phyloP scores from a whole-genome alignment of 2,113 vertebrate genomes.

The Asarcornis scutulata region DNA sequence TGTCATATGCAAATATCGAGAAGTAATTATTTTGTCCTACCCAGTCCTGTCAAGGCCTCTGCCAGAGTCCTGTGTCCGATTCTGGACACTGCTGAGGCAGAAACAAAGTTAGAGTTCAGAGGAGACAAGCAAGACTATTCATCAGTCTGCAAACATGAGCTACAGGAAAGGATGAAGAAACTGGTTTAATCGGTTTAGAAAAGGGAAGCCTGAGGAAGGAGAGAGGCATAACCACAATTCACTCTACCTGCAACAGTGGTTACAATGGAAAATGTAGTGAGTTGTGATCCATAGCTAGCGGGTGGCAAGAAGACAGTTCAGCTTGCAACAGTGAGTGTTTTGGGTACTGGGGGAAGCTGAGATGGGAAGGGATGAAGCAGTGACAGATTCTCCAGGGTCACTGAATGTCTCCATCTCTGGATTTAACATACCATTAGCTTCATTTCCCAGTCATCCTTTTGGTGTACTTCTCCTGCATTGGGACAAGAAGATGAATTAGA shows the following conservation, averaged over 20 bases:
- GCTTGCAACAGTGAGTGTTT: neutral
- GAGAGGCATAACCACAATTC: neutral
- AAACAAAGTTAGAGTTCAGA: neutral
- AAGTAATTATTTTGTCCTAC: neutral
- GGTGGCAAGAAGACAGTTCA: neutral
- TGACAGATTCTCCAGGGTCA: neutral
- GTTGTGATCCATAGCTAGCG: neutral
- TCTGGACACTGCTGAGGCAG: neutral
- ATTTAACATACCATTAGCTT: neutral
- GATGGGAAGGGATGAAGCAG: neutral
- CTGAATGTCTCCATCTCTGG: neutral
- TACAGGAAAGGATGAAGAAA: neutral
- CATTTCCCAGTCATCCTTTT: neutral
- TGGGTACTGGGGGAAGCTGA: accelerated
- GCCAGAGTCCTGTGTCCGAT: neutral
- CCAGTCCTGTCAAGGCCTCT: neutral
- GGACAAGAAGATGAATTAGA: neutral
- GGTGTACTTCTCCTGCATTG: neutral
- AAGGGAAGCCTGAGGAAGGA: neutral
- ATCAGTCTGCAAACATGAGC: neutral
- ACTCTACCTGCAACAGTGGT: neutral
- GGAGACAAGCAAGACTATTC: neutral
- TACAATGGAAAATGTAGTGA: neutral
- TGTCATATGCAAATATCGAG: neutral
- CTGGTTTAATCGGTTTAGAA: neutral